Evolutionary conservation across 2,797 vertebrate genomes (phyloP).

Genomic region (Acipenser transmontanus): DNA sequence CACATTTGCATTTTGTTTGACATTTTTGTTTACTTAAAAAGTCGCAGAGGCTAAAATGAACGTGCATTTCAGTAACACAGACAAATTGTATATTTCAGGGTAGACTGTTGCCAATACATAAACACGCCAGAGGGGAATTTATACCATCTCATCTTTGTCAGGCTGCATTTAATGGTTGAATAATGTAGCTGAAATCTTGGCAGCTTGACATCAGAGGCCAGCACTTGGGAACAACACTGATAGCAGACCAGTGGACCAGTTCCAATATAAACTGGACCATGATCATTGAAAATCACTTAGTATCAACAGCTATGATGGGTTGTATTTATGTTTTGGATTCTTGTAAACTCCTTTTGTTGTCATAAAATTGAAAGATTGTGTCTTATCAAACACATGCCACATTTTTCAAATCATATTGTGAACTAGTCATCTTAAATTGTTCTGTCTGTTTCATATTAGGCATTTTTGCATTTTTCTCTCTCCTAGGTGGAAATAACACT

Average conservation of each 20-base stretch:
- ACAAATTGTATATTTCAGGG: slow-evolving; percentile 48
- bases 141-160: slow-evolving; percentile 59
- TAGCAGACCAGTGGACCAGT: slow-evolving; percentile 50
- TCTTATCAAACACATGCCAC: neutral
- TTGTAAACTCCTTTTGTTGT: neutral
- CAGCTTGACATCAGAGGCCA: slow-evolving; percentile 45
- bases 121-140: slow-evolving; percentile 59
- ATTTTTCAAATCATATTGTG: neutral
- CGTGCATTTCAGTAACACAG: slow-evolving; percentile 31
- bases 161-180: slow-evolving; percentile 53
- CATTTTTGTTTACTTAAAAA: slow-evolving; percentile 55
- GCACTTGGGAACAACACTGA: slow-evolving; percentile 54
- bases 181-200: slow-evolving; percentile 48
- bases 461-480: slow-evolving; percentile 31
- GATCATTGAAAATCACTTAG: slow-evolving; percentile 40
- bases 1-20: slow-evolving; percentile 36
- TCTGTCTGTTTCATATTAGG: neutral
- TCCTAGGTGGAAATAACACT: slow-evolving; percentile 94
- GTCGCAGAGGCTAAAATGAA: slow-evolving; percentile 37
- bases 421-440: slow-evolving; percentile 2
- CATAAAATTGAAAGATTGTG: neutral
- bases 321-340: slow-evolving; percentile 2
- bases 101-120: slow-evolving; percentile 40
- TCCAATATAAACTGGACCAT: slow-evolving; percentile 43
- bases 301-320: slow-evolving; percentile 34